Conservation (phyloP, 2,113 vertebrate genomes). For the Cavia porcellus region DNA sequence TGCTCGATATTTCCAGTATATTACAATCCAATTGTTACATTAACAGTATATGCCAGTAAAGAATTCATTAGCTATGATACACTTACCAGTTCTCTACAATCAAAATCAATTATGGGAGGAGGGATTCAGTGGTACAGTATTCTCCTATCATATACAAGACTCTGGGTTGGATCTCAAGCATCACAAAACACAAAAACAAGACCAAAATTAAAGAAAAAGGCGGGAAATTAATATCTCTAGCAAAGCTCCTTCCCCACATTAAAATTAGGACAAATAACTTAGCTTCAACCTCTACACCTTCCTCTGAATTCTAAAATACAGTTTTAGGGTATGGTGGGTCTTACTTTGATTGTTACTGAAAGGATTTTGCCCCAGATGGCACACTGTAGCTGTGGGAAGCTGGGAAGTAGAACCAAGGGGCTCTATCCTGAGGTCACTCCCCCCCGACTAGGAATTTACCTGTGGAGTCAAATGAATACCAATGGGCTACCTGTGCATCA, state of each 20-base stretch:
- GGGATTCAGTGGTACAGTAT: background rate
- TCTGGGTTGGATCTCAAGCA: background rate
- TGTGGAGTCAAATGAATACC: too few species aligned
- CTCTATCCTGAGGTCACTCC: too few species aligned
- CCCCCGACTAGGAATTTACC: too few species aligned
- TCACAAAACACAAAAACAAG: background rate
- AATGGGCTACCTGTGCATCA: too few species aligned
- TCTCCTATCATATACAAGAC: background rate
- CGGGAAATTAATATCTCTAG: background rate
- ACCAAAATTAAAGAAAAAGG: background rate
- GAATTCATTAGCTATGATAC: background rate
- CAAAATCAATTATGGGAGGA: background rate
- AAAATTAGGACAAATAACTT: background rate
- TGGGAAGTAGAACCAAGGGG: too few species aligned
- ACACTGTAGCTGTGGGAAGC: too few species aligned
- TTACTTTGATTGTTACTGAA: slow-evolving; percentile 23
- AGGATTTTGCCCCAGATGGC: too few species aligned
- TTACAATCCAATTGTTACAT: background rate
- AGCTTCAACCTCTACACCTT: background rate
- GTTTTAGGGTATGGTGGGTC: background rate
- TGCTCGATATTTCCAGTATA: background rate
- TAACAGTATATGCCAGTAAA: background rate
- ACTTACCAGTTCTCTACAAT: background rate
- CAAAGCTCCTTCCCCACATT: background rate
- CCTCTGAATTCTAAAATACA: slow-evolving; percentile 44